These are phyloP conservation scores for Muscicapa comitata DNA, from an alignment of 2,797 vertebrate genomes.

Conservation along the genomic window DNA sequence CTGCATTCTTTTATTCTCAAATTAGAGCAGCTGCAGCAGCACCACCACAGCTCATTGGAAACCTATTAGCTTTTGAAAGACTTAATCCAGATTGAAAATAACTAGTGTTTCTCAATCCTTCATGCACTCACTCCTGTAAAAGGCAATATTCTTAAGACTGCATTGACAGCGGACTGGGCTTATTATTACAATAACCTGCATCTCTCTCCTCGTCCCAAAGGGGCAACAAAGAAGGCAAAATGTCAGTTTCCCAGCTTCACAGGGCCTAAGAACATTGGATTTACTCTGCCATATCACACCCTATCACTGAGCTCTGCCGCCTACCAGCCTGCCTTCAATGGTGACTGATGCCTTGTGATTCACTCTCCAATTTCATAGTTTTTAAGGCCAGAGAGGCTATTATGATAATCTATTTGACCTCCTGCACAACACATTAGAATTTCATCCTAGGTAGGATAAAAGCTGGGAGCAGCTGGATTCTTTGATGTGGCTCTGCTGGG, in stretches of 20 bases:
- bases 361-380: conserved; percentile 26
- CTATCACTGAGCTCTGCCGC: background rate
- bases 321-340: conserved; percentile 1
- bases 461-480: conserved; percentile 17
- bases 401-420: conserved; percentile 46
- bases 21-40: conserved; percentile 85
- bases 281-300: background rate
- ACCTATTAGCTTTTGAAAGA: conserved; percentile 80
- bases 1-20: conserved; percentile 82
- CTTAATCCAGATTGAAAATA: conserved; percentile 79
- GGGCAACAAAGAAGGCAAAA: conserved; percentile 52
- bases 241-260: conserved; percentile 52
- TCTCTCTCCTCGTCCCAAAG: background rate
- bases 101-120: conserved; percentile 61
- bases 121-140: background rate
- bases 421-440: background rate
- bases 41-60: conserved; percentile 70
- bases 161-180: background rate
- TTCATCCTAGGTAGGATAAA: conserved; percentile 8
- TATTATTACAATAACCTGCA: conserved; percentile 34
- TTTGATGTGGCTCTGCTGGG: background rate
- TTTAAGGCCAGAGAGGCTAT: conserved; percentile 28
- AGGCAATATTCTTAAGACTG: conserved; percentile 34
- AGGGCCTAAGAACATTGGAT: background rate
- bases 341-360: background rate